phyloP scores from a whole-genome alignment of 2,113 vertebrate species.

The Elephantulus edwardii region DNA sequence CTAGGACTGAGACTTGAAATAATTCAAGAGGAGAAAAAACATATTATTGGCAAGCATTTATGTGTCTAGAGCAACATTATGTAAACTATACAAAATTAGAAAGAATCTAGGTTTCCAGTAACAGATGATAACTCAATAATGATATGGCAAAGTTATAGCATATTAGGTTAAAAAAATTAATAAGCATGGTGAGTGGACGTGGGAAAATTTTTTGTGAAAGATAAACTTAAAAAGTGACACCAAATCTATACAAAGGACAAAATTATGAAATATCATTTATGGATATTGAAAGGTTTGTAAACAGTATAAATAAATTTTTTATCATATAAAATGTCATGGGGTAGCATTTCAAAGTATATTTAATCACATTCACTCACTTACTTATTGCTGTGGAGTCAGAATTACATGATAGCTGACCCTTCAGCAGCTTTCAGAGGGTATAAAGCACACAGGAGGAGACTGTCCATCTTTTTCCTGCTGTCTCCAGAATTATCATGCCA shows the following conservation, averaged over 20 bases:
- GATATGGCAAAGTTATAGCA: not conserved
- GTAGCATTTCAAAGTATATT: conserved; percentile 20
- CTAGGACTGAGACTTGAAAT: not conserved
- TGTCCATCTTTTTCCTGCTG: no score
- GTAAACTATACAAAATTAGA: not conserved
- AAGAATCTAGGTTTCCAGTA: conserved; percentile 5
- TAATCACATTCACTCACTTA: no score
- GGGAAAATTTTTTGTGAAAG: not conserved
- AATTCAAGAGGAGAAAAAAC: conserved; percentile 43
- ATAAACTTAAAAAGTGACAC: conserved; percentile 8
- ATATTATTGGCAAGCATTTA: conserved; percentile 33
- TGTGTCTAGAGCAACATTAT: not conserved
- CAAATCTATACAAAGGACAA: not conserved
- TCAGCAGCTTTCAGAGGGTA: no score
- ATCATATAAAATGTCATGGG: conserved; percentile 26
- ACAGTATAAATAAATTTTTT: conserved; percentile 8
- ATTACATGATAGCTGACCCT: no score
- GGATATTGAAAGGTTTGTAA: not conserved
- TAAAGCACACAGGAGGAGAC: no score
- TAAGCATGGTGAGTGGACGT: not conserved
- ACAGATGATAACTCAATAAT: not conserved
- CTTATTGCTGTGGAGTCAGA: no score
- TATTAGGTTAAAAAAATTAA: conserved; percentile 22
- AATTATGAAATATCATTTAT: conserved; percentile 31
- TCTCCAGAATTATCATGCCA: not conserved